Base-by-base conservation (phyloP, 1,140 invertebrate genomes). In the Drosophila triauraria region DNA sequence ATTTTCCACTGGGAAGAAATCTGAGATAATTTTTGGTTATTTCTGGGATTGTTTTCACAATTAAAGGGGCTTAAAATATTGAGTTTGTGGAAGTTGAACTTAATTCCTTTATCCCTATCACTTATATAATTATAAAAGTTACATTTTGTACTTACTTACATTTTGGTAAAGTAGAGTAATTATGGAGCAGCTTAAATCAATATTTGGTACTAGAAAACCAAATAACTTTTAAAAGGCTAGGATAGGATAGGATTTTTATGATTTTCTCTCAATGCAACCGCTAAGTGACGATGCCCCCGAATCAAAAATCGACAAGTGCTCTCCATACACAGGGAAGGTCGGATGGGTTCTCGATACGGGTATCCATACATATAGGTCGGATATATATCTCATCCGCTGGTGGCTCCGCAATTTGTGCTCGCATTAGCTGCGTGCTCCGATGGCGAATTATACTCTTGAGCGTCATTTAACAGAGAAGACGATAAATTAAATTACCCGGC, bases 401-500 rank as follows among this genome's bases (percentile, higher is more conserved):
- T 62, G 51, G 74, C 60, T 54, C 46, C 46, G 57, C 86, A 82
- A 91, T 91, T 90, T 91, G 82, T 91, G 78, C 71, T 54, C 71
- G 80, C 86, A 90, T 90, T 90, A 90, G 86, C 74, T 69, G 84
- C 81, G 57, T 78, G 75, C 67, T 82, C 47, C 70, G 56, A 77
- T 62, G 56, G 44, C 68, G 82, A 90, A 90, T 90, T 91, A 90
- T 90, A 91, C 85, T 90, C 85, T 90, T 90, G 85, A 90, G 85
- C 85, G 78, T 90, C 85, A 90, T 90, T 90, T 86, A 90, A 90
- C 86, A 90, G 79, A 80, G 78, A 90, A 80, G 88, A 90, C 85
- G 88, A 90, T 90, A 90, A 90, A 90, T 90, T 90, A 90, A 90
- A 90, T 90, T 90, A 91, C 76, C 75, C 78, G 78, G 78, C 65